A percentile compares a stretch with the other conserved stretches of the same genome.
phyloP scores from a whole-genome alignment of 2,797 vertebrate species.

The Microctenopoma lineatum region DNA sequence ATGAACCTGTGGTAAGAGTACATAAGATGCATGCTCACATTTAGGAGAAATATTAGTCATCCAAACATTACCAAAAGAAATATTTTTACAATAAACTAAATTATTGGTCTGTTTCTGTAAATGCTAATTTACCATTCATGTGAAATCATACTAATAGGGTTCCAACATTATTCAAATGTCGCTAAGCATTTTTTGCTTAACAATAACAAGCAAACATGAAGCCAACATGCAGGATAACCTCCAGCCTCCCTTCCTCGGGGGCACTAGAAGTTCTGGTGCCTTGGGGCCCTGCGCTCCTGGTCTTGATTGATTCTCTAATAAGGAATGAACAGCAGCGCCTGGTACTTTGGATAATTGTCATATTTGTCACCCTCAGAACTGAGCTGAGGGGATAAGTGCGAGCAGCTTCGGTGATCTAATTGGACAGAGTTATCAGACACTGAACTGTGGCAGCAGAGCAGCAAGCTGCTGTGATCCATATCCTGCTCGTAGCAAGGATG shows the following conservation, averaged over 20 bases:
- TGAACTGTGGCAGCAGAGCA: conserved; percentile 46
- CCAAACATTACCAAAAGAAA: too few relatives aligned
- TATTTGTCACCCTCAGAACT: conserved; percentile 69
- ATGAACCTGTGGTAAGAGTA: background rate
- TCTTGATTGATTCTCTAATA: conserved; percentile 71
- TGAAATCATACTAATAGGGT: too few relatives aligned
- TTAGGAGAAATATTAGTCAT: too few relatives aligned
- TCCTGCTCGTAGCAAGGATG: conserved; percentile 58
- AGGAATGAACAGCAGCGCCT: conserved; percentile 62
- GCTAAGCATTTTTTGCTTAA: background rate
- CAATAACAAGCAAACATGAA: conserved; percentile 10
- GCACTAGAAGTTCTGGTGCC: conserved; percentile 17
- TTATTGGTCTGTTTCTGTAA: too few relatives aligned
- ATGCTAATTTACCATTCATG: too few relatives aligned
- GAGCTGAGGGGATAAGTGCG: conserved; percentile 34
- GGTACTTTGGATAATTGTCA: conserved; percentile 72
- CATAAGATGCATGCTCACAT: too few relatives aligned
- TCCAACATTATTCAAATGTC: too few relatives aligned
- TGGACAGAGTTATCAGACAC: conserved; percentile 72
- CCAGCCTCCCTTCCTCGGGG: background rate
- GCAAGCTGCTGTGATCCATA: conserved; percentile 57
- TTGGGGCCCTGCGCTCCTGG: background rate
- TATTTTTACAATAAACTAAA: too few relatives aligned
- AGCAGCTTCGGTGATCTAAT: conserved; percentile 64
- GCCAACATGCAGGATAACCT: conserved; percentile 26